A percentile compares a stretch with the other conserved stretches of the same genome.
phyloP scores from a whole-genome alignment of 2,888 invertebrate genomes.

The Leucophora obtusa region DNA sequence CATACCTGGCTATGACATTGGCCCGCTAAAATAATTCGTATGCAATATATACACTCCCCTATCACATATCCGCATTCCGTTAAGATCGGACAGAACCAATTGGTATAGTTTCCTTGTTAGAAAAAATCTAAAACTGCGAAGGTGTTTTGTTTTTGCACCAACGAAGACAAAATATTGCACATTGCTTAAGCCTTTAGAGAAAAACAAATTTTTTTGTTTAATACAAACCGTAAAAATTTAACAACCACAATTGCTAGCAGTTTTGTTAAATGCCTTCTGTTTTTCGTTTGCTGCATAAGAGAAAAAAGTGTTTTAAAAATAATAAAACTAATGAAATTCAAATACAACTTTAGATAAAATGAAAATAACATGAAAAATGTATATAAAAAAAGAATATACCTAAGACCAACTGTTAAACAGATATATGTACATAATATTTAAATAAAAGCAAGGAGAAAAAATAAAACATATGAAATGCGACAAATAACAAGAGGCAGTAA shows the following conservation, averaged over 20 bases:
- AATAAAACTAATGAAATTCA: not conserved
- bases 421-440: not conserved
- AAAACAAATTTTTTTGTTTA: not conserved
- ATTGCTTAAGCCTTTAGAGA: slow-evolving; percentile 48
- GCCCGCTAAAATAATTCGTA: too few relatives aligned
- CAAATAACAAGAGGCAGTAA: not conserved
- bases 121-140: too few relatives aligned
- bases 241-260: not conserved
- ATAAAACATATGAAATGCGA: not conserved
- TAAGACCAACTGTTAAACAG: not conserved
- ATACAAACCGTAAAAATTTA: not conserved
- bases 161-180: not conserved
- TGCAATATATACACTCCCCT: too few relatives aligned
- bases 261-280: not conserved
- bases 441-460: not conserved
- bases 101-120: too few relatives aligned
- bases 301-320: not conserved
- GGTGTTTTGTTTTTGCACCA: not conserved
- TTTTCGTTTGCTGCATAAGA: not conserved
- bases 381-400: too few relatives aligned
- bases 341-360: not conserved
- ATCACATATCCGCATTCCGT: too few relatives aligned
- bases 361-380: not conserved
- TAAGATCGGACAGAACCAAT: too few relatives aligned
- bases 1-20: too few relatives aligned